These are phyloP conservation scores for Myoxocephalus aenaeus DNA, from an alignment of 2,797 vertebrate species.

Conservation along the genomic window DNA sequence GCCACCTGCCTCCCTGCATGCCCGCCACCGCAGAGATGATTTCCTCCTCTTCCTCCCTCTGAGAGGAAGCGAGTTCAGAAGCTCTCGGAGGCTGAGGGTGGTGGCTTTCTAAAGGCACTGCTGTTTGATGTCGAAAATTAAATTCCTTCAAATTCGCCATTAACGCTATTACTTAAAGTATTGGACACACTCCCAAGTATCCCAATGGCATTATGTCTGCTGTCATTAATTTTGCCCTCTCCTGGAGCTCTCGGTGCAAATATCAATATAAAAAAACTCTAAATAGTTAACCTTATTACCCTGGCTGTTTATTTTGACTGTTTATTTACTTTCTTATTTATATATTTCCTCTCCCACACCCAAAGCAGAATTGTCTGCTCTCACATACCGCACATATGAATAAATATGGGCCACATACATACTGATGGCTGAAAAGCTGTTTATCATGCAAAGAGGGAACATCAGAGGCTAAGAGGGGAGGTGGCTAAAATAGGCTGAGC, in stretches of 20 bases:
- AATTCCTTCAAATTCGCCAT: constrained; percentile 87
- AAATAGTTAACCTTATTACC: constrained; percentile 84
- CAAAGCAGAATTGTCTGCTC: constrained; percentile 72
- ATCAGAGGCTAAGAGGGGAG: constrained; percentile 78
- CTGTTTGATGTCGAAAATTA: constrained; percentile 88
- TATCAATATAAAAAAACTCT: constrained; percentile 75
- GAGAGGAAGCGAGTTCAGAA: constrained; percentile 78
- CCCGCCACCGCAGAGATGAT: constrained; percentile 76
- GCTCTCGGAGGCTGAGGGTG: constrained; percentile 77
- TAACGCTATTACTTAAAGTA: constrained; percentile 88
- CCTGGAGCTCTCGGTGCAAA: constrained; percentile 73
- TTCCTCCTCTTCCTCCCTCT: constrained; percentile 78
- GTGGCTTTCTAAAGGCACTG: constrained; percentile 72
- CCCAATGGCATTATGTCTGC: constrained; percentile 83
- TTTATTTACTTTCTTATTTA: constrained; percentile 81
- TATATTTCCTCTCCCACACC: constrained; percentile 65
- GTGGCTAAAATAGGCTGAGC: constrained; percentile 77
- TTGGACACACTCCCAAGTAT: constrained; percentile 87
- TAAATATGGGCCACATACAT: constrained; percentile 83
- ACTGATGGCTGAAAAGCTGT: constrained; percentile 82
- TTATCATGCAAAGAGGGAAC: constrained; percentile 84
- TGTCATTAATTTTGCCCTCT: constrained; percentile 84
- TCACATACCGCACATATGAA: constrained; percentile 69
- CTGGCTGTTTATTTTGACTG: constrained; percentile 77
- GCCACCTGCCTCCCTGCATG: constrained; percentile 69